Base-by-base conservation (phyloP, 2,888 invertebrate genomes). In the Philonicus albiceps region DNA sequence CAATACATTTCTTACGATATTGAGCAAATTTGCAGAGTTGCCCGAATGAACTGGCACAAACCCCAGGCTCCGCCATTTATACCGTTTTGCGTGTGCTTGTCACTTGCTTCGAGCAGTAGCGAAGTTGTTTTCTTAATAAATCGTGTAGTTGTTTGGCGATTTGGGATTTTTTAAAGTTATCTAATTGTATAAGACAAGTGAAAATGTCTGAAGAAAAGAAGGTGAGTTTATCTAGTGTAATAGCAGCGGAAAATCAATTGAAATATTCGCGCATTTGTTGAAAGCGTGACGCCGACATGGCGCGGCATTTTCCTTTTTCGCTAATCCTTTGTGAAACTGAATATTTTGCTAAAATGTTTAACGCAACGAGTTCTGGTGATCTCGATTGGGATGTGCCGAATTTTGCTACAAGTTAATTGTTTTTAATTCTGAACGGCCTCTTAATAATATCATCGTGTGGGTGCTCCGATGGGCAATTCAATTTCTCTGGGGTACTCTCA, bases 191-290 rank as follows among this genome's bases (percentile, higher is more conserved):
- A 64, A 64, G n/a, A 37, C 34, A 40, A 83, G 31, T 78, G 19
- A 86, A 78, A 76, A 86, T 86, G 86, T 78, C 86, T 76, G 86
- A 86, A 27, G 86, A 86, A 64, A 86, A 86, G 55, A 86, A 86
- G 86, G 86, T 86, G 86, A 86, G 86, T 76, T 64, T 30, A 37
- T 11, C 13, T 31, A 37, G 74, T 76, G 75, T 85, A 76, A 55
- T 76, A 37, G 13, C 76, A 85, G 55, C 22, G 37, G 2, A 85
- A 85, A 34, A 16, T 37, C 31, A 22, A 37, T 40, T 30, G 8
- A 78, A 37, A 78, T 27, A 40, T 64, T 86, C 22, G 31, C 37
- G 53, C 53, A 55, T 76, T 55, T 49, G 34, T 34, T 64, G 49
- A 43, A 49, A 86, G 53, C 53, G 55, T 86, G 76, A 86, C 86